Evolutionary conservation across 2,113 vertebrate species (phyloP).

Genomic region (Falco punctatus): DNA sequence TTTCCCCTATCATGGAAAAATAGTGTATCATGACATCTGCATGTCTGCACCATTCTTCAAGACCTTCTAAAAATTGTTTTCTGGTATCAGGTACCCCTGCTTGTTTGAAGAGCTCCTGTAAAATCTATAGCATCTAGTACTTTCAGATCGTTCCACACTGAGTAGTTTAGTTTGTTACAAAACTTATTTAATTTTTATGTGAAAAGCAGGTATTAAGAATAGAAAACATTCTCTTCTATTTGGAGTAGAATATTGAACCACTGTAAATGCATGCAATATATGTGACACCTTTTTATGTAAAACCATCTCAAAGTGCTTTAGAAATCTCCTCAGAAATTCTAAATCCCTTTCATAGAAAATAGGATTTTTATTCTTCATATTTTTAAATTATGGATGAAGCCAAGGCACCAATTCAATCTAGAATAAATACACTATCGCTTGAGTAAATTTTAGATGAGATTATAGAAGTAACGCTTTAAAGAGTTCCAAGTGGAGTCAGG

Average conservation of each 20-base stretch:
- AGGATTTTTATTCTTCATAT: neutral
- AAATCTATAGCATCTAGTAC: neutral
- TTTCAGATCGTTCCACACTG: neutral
- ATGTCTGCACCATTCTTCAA: neutral
- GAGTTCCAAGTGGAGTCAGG: neutral
- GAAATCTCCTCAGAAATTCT: neutral
- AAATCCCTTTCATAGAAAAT: neutral
- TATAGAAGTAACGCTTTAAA: neutral
- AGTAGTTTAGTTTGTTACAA: constrained; percentile 8
- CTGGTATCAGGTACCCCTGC: neutral
- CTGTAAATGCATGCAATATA: neutral
- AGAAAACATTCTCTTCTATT: neutral
- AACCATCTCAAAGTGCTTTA: constrained; percentile 43
- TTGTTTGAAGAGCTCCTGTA: constrained; percentile 1
- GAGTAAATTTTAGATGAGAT: neutral
- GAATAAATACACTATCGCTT: constrained; percentile 6
- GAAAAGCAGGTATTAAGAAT: neutral
- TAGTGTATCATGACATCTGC: neutral
- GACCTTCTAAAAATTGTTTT: neutral
- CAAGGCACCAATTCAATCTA: constrained; percentile 3
- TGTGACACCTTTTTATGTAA: constrained; percentile 16
- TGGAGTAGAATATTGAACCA: neutral
- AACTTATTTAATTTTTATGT: neutral
- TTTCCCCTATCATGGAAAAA: neutral
- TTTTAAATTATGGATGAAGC: constrained; percentile 4